A percentile compares a stretch with the other conserved stretches of the same genome.
Evolutionary conservation across 2,888 invertebrate genomes (phyloP).

Genomic region (Taphrorychus bicolor): DNA sequence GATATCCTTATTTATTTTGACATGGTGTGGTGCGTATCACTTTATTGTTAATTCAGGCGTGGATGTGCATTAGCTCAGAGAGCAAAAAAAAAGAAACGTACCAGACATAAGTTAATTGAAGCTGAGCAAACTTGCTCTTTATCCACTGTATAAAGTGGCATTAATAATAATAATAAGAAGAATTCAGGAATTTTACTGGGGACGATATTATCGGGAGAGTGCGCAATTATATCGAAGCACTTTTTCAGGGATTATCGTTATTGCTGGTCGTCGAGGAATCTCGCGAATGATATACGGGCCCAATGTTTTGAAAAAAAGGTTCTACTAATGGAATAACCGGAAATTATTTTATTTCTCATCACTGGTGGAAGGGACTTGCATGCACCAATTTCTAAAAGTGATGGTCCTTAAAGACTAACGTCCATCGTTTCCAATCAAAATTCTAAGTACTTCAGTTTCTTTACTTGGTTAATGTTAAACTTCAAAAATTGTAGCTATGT

Average conservation of each 20-base stretch:
- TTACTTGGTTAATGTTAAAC: too few species aligned
- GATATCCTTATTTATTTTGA: not conserved
- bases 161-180: not conserved
- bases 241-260: slow-evolving; percentile 4
- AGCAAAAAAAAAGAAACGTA: not conserved
- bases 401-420: too few species aligned
- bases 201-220: not conserved
- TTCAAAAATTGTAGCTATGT: too few species aligned
- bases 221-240: slow-evolving; percentile 4
- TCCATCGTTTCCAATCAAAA: too few species aligned
- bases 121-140: not conserved
- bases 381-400: too few species aligned
- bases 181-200: slow-evolving; percentile 12
- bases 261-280: slow-evolving; percentile 8
- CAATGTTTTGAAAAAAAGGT: slow-evolving; percentile 1
- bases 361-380: too few species aligned
- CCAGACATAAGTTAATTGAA: not conserved
- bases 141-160: not conserved
- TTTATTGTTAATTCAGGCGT: not conserved
- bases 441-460: too few species aligned
- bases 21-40: not conserved
- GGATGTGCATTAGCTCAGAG: not conserved
- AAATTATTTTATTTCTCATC: slow-evolving; percentile 20
- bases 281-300: slow-evolving; percentile 17
- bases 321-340: slow-evolving; percentile 22